Base-by-base conservation (phyloP, 2,113 vertebrate species). In the Phoenicopterus ruber region DNA sequence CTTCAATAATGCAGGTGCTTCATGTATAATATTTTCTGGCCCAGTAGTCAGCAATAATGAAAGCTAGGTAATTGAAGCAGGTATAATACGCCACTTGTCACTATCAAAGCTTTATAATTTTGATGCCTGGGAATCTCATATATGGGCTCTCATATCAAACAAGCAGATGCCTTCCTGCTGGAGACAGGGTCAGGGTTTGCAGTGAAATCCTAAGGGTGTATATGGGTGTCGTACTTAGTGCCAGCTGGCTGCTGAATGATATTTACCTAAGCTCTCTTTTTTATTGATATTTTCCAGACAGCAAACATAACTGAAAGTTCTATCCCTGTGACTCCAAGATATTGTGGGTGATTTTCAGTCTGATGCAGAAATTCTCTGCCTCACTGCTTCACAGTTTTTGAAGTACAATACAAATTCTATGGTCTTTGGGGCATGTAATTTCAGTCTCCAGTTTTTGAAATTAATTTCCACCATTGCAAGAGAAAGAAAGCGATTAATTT, bases 221-320 rank as follows among this genome's bases (percentile, higher is more conserved):
- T 82, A 36, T 34, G 67, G 36, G 67, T 90, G 79, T 78, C 74
- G 82, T 71, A 16, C 72, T 76, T 42, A 49, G 54, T 80, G 67
- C 63, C 67, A 94, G 42, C 34, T 93, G 58, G 34, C 50, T 94
- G 86, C 49, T 50, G 54, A 77, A 54, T 92, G 86, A 34, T 92
- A 86, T 95, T 96, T 95, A 90, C 72, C 46, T 38, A 90, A 80
- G 71, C 54, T 73, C 28, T 83, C 76, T 32, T 61, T 77, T 86
- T 73, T 86, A 95, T 86, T 92, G 67, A 49, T 73, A 72, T 83
- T 90, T 97, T 94, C 54, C 82, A 92, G 82, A 38, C 54, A 82
- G 82, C 86, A 95, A 91, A 93, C 44, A 76, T 47, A 76, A 61
- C 82, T 79, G 58, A 44, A 92, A 77, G 42, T 92, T 90, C 67